Evolutionary conservation across 92 coral and sea anemone species (phyloP).

Genomic region (Actinostola sp.): DNA sequence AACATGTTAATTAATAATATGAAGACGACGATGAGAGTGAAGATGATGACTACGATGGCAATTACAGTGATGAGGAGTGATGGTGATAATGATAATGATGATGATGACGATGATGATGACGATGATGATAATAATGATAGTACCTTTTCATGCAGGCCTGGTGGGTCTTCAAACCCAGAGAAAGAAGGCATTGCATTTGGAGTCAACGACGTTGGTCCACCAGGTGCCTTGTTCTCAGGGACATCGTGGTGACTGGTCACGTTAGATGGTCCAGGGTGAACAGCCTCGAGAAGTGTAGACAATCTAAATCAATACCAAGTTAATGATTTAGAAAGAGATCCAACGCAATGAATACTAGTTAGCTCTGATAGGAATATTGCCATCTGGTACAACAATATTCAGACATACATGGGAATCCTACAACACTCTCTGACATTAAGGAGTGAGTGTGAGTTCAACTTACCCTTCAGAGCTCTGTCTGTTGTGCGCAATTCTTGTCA

Average conservation of each 20-base stretch:
- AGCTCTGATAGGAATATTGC: too few species aligned
- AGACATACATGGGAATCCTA: too few species aligned
- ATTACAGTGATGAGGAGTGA: too few species aligned
- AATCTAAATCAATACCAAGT: conserved; percentile 42
- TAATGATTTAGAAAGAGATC: too few species aligned
- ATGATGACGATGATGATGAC: not conserved
- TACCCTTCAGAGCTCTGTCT: conserved; percentile 93
- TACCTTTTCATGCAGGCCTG: conserved; percentile 98
- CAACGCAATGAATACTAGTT: too few species aligned
- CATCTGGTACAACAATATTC: too few species aligned
- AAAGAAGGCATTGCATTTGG: conserved; percentile 67
- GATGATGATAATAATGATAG: not conserved
- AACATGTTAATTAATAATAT: too few species aligned
- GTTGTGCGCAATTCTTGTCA: conserved; percentile 91
- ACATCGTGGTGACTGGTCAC: conserved; percentile 67
- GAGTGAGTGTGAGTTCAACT: too few species aligned
- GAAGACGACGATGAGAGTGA: too few species aligned
- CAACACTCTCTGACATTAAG: too few species aligned
- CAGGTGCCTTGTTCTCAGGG: conserved; percentile 90
- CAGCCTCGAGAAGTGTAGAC: conserved; percentile 80
- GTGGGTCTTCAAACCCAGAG: conserved; percentile 95
- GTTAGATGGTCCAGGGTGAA: conserved; percentile 70
- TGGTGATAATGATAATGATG: too few species aligned
- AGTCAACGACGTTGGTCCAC: conserved; percentile 88
- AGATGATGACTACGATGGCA: too few species aligned